Conservation (phyloP, 2,888 invertebrate species). For the Andrena camellia region DNA sequence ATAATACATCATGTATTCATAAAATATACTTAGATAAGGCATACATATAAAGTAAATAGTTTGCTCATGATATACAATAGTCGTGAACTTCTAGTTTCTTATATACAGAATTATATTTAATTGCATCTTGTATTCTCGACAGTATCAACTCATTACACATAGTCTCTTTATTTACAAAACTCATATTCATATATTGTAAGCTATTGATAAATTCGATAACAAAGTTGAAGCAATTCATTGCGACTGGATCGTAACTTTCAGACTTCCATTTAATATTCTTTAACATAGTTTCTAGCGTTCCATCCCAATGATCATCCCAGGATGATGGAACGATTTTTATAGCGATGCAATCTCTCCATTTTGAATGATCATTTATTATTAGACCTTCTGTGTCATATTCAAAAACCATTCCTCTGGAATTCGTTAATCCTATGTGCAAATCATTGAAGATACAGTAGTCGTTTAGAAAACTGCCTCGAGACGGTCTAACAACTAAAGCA, state of each 20-base stretch:
- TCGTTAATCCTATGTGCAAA: slow-evolving; percentile 96
- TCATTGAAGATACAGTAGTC: slow-evolving; percentile 93
- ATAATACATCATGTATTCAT: neutral
- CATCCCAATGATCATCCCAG: slow-evolving; percentile 81
- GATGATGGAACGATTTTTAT: slow-evolving; percentile 76
- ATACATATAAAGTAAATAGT: neutral
- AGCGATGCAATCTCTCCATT: slow-evolving; percentile 78
- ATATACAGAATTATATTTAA: slow-evolving; percentile 94
- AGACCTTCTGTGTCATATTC: slow-evolving; percentile 95
- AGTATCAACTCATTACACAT: slow-evolving; percentile 94
- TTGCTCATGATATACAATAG: slow-evolving; percentile 39
- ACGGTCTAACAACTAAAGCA: slow-evolving; percentile 94
- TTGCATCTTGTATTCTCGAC: slow-evolving; percentile 92
- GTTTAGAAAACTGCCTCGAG: slow-evolving; percentile 94
- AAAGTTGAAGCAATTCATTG: slow-evolving; percentile 95
- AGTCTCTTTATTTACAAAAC: slow-evolving; percentile 76
- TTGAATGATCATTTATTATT: slow-evolving; percentile 73
- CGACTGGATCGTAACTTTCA: slow-evolving; percentile 90
- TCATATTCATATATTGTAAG: slow-evolving; percentile 87
- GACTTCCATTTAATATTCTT: slow-evolving; percentile 89
- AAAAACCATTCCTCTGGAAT: slow-evolving; percentile 91
- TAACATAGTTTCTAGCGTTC: slow-evolving; percentile 83
- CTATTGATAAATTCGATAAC: slow-evolving; percentile 92
- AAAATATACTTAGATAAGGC: neutral
- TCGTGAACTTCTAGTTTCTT: slow-evolving; percentile 88